phyloP scores from a whole-genome alignment of 2,113 vertebrate species.

The Prochilodus magdalenae region DNA sequence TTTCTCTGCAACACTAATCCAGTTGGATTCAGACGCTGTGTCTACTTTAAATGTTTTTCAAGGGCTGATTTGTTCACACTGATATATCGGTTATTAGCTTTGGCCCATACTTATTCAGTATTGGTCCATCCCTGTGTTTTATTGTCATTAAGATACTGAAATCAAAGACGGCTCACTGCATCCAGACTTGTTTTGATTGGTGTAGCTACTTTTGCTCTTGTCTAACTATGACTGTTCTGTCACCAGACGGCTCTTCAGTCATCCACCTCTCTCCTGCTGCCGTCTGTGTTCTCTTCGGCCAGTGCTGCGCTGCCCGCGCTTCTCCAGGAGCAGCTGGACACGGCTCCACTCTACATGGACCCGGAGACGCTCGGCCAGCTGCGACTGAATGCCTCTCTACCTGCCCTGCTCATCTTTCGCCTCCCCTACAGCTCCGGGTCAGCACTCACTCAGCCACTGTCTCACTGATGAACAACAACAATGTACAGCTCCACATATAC shows the following conservation, averaged over 20 bases:
- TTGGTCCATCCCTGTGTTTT: too few relatives aligned
- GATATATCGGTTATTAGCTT: too few relatives aligned
- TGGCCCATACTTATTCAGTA: too few relatives aligned
- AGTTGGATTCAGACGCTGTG: too few relatives aligned
- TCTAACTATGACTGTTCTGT: neutral
- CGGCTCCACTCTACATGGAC: constrained; percentile 87
- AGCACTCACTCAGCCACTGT: neutral
- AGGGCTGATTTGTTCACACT: too few relatives aligned
- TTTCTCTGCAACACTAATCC: too few relatives aligned
- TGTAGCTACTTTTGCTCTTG: neutral
- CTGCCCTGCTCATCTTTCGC: constrained; percentile 83
- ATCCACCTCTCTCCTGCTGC: constrained; percentile 81
- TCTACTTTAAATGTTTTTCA: too few relatives aligned
- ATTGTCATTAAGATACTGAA: too few relatives aligned
- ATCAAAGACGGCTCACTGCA: too few relatives aligned
- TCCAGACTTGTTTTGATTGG: neutral
- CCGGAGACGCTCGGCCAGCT: constrained; percentile 84
- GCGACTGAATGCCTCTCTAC: constrained; percentile 83
- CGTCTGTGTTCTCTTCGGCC: constrained; percentile 84
- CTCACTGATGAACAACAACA: neutral
- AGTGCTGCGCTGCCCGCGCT: constrained; percentile 80
- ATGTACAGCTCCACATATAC: too few relatives aligned
- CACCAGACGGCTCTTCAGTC: constrained; percentile 77
- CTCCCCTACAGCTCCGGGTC: constrained; percentile 84
- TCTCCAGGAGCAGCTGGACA: constrained; percentile 84